A percentile compares a stretch with the other conserved stretches of the same genome.
These are phyloP conservation scores for Aphidoletes aphidimyza DNA, from an alignment of 2,888 invertebrate genomes.

Conservation along the genomic window DNA sequence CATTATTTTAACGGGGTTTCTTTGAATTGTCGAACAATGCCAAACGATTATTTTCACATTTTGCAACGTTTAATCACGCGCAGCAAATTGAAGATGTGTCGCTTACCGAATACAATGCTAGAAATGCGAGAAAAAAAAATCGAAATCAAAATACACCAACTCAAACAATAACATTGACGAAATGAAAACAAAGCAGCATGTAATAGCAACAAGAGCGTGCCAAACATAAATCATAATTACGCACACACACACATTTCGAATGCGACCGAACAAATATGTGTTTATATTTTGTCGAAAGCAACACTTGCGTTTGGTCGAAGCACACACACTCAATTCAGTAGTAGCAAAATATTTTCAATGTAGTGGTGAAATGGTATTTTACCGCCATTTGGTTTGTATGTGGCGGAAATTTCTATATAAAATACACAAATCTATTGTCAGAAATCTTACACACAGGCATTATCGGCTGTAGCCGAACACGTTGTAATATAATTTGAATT, in stretches of 20 bases:
- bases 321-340: too few species aligned
- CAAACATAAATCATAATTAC: conserved; percentile 51
- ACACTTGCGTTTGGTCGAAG: too few species aligned
- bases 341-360: too few species aligned
- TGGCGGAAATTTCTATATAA: too few species aligned
- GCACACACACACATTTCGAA: too few species aligned
- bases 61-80: conserved; percentile 40
- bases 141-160: not conserved
- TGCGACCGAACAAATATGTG: conserved; percentile 20
- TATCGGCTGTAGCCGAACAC: too few species aligned
- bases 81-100: conserved; percentile 44
- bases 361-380: too few species aligned
- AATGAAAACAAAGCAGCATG: not conserved
- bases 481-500: too few species aligned
- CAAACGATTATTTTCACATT: conserved; percentile 40
- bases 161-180: not conserved
- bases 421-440: too few species aligned
- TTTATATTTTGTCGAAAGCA: too few species aligned
- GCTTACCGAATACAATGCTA: not conserved
- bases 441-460: too few species aligned
- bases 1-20: conserved; percentile 27
- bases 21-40: conserved; percentile 39
- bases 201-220: conserved; percentile 46
- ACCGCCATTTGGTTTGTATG: too few species aligned
- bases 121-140: not conserved